Conservation (phyloP, 2,797 vertebrate genomes). For the Mus caroli region DNA sequence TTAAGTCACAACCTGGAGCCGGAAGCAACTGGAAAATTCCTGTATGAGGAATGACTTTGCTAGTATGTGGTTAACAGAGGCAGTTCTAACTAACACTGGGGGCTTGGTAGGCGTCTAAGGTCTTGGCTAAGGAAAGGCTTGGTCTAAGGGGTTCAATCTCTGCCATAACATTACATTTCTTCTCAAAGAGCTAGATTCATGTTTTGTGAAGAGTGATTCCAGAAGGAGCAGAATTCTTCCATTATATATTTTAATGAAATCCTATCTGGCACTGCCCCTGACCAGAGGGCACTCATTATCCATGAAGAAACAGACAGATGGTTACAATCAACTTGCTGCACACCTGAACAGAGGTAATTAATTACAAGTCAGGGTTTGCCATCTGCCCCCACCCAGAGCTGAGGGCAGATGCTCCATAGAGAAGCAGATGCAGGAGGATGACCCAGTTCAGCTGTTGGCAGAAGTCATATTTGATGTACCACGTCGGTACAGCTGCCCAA, state of each 20-base stretch:
- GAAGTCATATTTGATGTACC: constrained; percentile 17
- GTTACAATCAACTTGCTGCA: constrained; percentile 54
- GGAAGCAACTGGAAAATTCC: constrained; percentile 41
- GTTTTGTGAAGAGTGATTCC: constrained; percentile 64
- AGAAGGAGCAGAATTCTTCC: constrained; percentile 50
- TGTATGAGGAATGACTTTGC: neutral
- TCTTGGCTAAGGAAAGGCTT: neutral
- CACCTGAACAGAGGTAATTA: constrained; percentile 58
- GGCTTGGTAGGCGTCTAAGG: neutral
- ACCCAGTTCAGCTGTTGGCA: neutral
- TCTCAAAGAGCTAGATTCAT: constrained; percentile 20
- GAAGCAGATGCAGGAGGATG: neutral
- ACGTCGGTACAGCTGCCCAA: constrained; percentile 56
- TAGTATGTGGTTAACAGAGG: neutral
- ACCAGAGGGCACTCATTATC: constrained; percentile 20
- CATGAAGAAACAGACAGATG: constrained; percentile 15
- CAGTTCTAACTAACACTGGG: neutral
- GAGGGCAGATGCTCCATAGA: neutral
- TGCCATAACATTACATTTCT: constrained; percentile 16
- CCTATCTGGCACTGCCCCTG: constrained; percentile 35
- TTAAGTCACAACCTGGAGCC: neutral
- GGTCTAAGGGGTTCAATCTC: neutral
- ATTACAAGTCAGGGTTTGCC: constrained; percentile 9
- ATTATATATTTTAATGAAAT: constrained; percentile 77
- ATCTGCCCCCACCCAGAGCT: neutral